phyloP scores from a whole-genome alignment of 2,113 vertebrate species.

The Alligator mississippiensis region DNA sequence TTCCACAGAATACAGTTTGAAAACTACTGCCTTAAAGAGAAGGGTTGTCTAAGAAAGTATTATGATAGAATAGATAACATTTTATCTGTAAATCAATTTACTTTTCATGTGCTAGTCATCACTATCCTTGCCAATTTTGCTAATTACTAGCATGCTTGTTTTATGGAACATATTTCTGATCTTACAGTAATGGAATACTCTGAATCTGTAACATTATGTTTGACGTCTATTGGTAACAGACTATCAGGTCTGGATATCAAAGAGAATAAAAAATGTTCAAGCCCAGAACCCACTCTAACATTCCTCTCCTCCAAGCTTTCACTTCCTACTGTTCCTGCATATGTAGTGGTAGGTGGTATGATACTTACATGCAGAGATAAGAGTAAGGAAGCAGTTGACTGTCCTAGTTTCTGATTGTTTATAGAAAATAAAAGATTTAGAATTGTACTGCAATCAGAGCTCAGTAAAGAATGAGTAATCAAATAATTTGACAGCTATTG shows the following conservation, averaged over 20 bases:
- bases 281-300: background rate
- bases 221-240: background rate
- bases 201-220: background rate
- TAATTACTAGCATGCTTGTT: background rate
- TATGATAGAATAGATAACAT: background rate
- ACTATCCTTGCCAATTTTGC: background rate
- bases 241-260: background rate
- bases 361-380: background rate
- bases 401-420: background rate
- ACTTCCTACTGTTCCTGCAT: too few relatives aligned
- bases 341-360: background rate
- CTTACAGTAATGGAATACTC: background rate
- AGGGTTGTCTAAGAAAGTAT: too few relatives aligned
- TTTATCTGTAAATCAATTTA: background rate
- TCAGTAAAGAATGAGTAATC: constrained; percentile 3
- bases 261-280: background rate
- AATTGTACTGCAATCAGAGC: background rate
- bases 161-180: background rate
- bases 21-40: too few relatives aligned
- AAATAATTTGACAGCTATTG: background rate
- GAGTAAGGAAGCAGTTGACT: background rate
- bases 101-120: background rate
- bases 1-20: too few relatives aligned
- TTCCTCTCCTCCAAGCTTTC: background rate
- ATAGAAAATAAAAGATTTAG: background rate